Evolutionary conservation across 2,113 vertebrate species (phyloP).

Genomic region (Ptilorrhoa leucosticta): DNA sequence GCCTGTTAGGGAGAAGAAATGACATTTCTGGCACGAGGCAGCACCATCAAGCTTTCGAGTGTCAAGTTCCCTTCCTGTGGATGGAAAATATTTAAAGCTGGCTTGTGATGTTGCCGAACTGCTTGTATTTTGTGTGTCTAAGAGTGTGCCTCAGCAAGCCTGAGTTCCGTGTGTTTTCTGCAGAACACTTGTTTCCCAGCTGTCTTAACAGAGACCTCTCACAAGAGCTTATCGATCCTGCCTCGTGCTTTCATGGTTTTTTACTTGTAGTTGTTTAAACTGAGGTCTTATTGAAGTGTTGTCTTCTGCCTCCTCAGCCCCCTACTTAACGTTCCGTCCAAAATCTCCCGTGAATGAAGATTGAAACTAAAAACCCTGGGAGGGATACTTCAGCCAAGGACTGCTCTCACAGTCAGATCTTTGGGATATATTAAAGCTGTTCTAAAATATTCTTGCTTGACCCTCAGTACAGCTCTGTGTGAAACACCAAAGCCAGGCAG

Average conservation of each 20-base stretch:
- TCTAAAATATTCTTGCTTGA: background rate
- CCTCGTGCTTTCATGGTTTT: background rate
- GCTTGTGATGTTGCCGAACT: background rate
- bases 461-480: background rate
- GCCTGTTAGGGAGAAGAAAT: background rate
- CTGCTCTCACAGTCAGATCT: background rate
- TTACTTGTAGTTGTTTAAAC: background rate
- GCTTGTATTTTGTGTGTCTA: background rate
- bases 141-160: background rate
- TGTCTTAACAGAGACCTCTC: background rate
- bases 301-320: background rate
- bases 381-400: background rate
- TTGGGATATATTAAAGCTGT: background rate
- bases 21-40: background rate
- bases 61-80: background rate
- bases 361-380: background rate
- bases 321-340: background rate
- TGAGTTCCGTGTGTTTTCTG: background rate
- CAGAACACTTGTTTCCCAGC: background rate
- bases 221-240: background rate
- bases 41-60: background rate
- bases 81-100: background rate
- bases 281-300: background rate
- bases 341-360: background rate
- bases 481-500: background rate